phyloP scores from a whole-genome alignment of 1,140 invertebrate species.

The Bicyclus anynana region DNA sequence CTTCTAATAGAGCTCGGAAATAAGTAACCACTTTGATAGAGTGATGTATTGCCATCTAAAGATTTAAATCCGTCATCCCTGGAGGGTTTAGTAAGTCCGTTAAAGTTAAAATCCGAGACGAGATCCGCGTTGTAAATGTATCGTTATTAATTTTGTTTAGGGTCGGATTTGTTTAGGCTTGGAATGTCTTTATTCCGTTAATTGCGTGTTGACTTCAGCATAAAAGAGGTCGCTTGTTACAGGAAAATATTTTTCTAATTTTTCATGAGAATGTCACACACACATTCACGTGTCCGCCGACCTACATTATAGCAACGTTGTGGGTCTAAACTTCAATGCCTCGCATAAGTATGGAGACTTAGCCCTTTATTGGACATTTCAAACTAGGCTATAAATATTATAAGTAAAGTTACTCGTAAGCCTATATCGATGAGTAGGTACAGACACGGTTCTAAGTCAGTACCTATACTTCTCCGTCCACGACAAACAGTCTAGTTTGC shows the following conservation, averaged over 20 bases:
- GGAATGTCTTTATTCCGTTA: conserved; percentile 53
- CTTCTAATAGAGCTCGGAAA: conserved; percentile 22
- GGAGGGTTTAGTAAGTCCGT: conserved; percentile 5
- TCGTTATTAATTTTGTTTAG: conserved; percentile 19
- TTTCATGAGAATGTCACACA: background rate
- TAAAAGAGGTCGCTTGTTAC: background rate
- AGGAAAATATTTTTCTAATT: background rate
- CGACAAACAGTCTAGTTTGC: no score
- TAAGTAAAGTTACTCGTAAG: no score
- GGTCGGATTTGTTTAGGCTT: conserved; percentile 18
- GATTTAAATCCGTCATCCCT: conserved; percentile 18
- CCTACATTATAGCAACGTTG: no score
- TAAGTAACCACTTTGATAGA: conserved; percentile 14
- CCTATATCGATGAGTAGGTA: no score
- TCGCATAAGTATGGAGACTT: no score
- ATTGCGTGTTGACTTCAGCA: conserved; percentile 31
- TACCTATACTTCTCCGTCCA: no score
- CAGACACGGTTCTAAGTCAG: no score
- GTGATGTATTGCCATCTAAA: conserved; percentile 16
- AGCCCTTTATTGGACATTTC: no score
- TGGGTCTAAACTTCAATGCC: no score
- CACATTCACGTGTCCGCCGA: no score
- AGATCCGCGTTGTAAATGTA: conserved; percentile 16
- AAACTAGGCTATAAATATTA: no score
- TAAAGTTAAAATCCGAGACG: conserved; percentile 10